Percentiles rank a stretch among this genome's conserved stretches.
Evolutionary conservation across 2,113 vertebrate genomes (phyloP).

Genomic region (Cynocephalus volans): DNA sequence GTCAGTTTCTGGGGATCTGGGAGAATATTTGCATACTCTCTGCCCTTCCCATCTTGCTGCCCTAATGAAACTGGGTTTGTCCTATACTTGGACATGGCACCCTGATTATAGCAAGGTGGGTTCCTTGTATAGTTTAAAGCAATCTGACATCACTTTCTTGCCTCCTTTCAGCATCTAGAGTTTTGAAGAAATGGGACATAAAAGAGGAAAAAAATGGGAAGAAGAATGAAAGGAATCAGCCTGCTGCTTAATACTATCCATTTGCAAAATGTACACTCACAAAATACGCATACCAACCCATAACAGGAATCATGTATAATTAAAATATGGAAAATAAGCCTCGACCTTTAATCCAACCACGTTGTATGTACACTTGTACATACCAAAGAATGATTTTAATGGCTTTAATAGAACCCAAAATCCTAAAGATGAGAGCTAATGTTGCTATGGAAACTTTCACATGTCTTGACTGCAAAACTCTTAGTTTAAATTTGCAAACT

Average conservation of each 20-base stretch:
- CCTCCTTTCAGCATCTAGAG: neutral
- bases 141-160: neutral
- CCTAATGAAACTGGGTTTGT: neutral
- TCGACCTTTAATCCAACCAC: constrained; percentile 23
- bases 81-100: neutral
- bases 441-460: constrained; percentile 86
- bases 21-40: neutral
- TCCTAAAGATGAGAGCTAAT: constrained; percentile 84
- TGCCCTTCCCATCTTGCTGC: neutral
- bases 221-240: constrained; percentile 40
- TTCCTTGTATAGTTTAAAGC: neutral
- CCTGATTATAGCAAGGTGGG: neutral
- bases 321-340: constrained; percentile 55
- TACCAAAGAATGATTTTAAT: constrained; percentile 73
- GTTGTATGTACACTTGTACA: neutral
- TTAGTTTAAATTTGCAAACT: constrained; percentile 85
- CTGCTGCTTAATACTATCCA: neutral
- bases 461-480: constrained; percentile 82
- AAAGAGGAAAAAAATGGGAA: neutral
- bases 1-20: neutral
- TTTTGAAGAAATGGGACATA: neutral
- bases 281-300: neutral
- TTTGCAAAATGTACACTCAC: neutral
- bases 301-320: constrained; percentile 51
- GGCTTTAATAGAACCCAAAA: constrained; percentile 83